Conservation (phyloP, 23 tunicate species). For the Styela plicata region DNA sequence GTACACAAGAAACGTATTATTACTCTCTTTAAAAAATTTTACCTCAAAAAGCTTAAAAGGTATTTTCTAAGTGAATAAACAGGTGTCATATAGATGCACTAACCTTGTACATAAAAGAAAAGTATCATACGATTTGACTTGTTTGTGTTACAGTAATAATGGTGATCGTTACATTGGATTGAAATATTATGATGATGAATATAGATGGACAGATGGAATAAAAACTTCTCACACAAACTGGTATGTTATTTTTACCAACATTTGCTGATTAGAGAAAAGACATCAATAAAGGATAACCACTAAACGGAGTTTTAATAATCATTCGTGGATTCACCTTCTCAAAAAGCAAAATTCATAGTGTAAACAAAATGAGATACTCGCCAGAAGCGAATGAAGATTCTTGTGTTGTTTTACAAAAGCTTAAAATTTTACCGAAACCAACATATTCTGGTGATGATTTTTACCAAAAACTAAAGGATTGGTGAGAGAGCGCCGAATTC, state of each 20-base stretch:
- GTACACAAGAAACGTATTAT: too few species aligned
- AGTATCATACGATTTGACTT: too few species aligned
- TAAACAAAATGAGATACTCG: neutral
- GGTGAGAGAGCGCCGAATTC: too few species aligned
- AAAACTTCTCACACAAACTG: neutral
- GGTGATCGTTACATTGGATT: neutral
- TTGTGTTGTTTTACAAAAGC: too few species aligned
- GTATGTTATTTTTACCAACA: neutral
- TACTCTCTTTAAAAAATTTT: too few species aligned
- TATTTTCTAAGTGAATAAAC: too few species aligned
- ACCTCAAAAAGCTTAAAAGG: too few species aligned
- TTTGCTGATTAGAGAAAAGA: neutral
- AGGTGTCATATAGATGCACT: too few species aligned
- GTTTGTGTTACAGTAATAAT: neutral
- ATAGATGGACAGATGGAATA: neutral
- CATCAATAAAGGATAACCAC: neutral
- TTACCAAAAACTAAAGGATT: too few species aligned
- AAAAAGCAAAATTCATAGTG: neutral
- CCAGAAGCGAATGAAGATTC: neutral
- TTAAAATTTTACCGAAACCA: too few species aligned
- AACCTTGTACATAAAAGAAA: too few species aligned
- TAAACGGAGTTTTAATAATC: neutral
- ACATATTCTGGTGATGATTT: too few species aligned
- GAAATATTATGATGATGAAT: neutral
- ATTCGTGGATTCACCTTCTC: neutral